Evolutionary conservation across 1,140 invertebrate genomes (phyloP).

Genomic region (Scaptodrosophila lebanonensis): DNA sequence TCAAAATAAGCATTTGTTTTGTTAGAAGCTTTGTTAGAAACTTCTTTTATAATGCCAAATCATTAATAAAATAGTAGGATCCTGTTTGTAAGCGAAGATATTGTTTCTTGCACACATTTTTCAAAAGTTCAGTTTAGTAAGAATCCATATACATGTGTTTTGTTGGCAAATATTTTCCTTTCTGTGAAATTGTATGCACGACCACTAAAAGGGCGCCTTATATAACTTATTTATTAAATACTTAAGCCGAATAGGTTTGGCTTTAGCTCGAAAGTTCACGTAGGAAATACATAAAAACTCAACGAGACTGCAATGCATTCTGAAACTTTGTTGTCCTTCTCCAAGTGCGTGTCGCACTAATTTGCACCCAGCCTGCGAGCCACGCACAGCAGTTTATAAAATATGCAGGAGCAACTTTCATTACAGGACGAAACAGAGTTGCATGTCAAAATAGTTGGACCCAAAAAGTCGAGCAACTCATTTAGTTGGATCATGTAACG

Average conservation of each 20-base stretch:
- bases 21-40: too few species aligned
- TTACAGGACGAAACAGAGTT: slow-evolving; percentile 35
- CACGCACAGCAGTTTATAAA: slow-evolving; percentile 62
- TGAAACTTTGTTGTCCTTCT: slow-evolving; percentile 32
- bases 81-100: too few species aligned
- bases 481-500: too few species aligned
- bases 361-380: slow-evolving; percentile 37
- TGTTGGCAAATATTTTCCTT: too few species aligned
- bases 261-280: slow-evolving; percentile 36
- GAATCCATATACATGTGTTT: too few species aligned
- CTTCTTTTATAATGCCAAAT: too few species aligned
- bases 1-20: too few species aligned
- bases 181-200: too few species aligned
- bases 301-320: slow-evolving; percentile 15
- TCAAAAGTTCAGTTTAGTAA: too few species aligned
- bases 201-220: slow-evolving; percentile 9
- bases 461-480: too few species aligned
- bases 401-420: slow-evolving; percentile 28
- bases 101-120: too few species aligned
- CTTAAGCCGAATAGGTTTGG: slow-evolving; percentile 44
- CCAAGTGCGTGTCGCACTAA: slow-evolving; percentile 60
- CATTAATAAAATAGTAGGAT: too few species aligned
- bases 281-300: slow-evolving; percentile 65
- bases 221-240: slow-evolving; percentile 64
- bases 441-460: slow-evolving; percentile 50